Evolutionary conservation across 2,888 invertebrate genomes (phyloP).

Genomic region (Bombyx huttoni): DNA sequence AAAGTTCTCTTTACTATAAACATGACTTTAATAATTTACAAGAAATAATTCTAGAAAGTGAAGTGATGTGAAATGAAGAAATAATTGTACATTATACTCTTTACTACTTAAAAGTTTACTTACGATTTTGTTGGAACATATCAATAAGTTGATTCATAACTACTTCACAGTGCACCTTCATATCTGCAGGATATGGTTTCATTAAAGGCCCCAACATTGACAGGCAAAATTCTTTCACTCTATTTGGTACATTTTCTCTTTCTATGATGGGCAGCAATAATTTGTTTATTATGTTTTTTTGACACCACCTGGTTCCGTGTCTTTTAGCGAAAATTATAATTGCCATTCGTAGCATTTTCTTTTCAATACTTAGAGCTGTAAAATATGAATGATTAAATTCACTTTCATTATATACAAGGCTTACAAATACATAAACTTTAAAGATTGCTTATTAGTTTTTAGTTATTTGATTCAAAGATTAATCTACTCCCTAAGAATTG

Average conservation of each 20-base stretch:
- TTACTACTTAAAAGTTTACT: constrained; percentile 17
- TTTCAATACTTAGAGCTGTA: constrained; percentile 36
- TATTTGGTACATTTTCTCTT: constrained; percentile 20
- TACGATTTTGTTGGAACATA: constrained; percentile 39
- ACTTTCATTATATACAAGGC: background rate
- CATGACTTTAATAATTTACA: too few species aligned
- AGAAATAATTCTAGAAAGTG: too few species aligned
- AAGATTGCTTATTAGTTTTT: background rate
- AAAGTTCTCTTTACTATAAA: too few species aligned
- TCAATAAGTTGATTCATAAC: constrained; percentile 38
- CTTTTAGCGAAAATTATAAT: constrained; percentile 54
- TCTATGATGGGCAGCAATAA: constrained; percentile 46
- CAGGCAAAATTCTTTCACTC: constrained; percentile 39
- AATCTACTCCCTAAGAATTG: too few species aligned
- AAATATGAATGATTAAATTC: constrained; percentile 5
- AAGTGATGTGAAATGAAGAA: too few species aligned
- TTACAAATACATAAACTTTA: background rate
- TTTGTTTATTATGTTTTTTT: constrained; percentile 45
- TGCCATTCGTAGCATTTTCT: constrained; percentile 40
- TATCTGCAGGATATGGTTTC: constrained; percentile 51
- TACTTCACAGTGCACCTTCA: constrained; percentile 55
- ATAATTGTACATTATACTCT: background rate
- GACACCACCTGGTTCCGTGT: constrained; percentile 53
- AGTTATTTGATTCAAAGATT: too few species aligned
- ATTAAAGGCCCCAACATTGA: constrained; percentile 46